A percentile compares a stretch with the other conserved stretches of the same genome.
Conservation (phyloP, 2,797 vertebrate species). For the Ciconia nigra region DNA sequence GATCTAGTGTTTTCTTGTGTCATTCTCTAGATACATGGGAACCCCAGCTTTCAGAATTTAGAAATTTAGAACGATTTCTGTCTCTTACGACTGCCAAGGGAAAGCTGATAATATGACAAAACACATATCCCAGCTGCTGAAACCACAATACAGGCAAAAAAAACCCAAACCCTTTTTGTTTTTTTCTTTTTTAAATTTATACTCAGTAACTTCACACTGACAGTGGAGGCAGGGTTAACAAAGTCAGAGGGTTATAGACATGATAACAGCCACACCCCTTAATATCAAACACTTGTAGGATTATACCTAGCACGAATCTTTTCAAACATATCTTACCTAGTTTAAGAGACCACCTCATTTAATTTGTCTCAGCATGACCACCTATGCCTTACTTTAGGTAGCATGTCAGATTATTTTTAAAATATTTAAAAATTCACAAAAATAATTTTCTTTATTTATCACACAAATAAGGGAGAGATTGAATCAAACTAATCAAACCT, state of each 20-base stretch:
- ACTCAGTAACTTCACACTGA: background rate
- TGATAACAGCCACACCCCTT: background rate
- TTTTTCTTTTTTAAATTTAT: background rate
- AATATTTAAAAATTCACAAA: too few species aligned
- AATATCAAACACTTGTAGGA: background rate
- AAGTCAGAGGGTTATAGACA: background rate
- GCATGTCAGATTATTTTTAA: background rate
- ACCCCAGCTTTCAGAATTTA: background rate
- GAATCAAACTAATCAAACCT: background rate
- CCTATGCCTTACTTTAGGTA: background rate
- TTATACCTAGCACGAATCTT: background rate
- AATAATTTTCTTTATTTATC: background rate
- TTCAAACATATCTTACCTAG: background rate
- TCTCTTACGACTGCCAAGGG: background rate
- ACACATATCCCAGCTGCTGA: background rate
- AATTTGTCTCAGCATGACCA: background rate
- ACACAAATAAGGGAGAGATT: background rate
- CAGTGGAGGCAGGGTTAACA: background rate
- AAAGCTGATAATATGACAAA: background rate
- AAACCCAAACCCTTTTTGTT: background rate
- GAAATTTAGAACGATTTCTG: background rate
- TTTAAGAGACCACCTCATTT: background rate
- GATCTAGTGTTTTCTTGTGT: background rate
- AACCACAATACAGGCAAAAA: background rate
- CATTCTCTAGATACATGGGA: background rate